Evolutionary conservation across 2,113 vertebrate genomes (phyloP).

Genomic region (Platichthys stellatus): DNA sequence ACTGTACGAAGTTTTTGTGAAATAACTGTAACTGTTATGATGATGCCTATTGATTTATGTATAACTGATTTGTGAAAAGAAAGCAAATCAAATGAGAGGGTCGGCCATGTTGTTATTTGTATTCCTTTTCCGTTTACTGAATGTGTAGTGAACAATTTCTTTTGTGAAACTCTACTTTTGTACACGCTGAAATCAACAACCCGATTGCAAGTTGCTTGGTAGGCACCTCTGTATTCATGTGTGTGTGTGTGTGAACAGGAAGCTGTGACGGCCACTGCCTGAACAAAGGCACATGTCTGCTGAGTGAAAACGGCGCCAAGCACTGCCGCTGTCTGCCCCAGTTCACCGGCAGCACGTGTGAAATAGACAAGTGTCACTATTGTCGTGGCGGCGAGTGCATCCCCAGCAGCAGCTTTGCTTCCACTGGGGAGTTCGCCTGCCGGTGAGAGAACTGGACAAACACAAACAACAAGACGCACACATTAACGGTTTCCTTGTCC

Average conservation of each 20-base stretch:
- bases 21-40: too few species aligned
- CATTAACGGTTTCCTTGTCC: neutral
- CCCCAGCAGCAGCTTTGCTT: conserved; percentile 77
- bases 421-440: conserved; percentile 88
- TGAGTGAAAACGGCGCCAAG: conserved; percentile 79
- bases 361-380: conserved; percentile 90
- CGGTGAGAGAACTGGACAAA: conserved; percentile 77
- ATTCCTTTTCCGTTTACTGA: too few species aligned
- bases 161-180: too few species aligned
- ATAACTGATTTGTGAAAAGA: too few species aligned
- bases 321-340: conserved; percentile 88
- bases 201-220: neutral
- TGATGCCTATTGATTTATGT: too few species aligned
- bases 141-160: too few species aligned
- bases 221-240: neutral
- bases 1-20: too few species aligned
- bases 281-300: conserved; percentile 88
- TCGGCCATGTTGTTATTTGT: too few species aligned
- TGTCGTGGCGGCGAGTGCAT: conserved; percentile 90
- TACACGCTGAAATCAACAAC: neutral
- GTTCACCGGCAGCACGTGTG: conserved; percentile 85
- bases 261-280: conserved; percentile 89
- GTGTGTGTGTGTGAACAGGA: conserved; percentile 76
- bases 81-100: too few species aligned
- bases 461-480: neutral